phyloP scores from a whole-genome alignment of 2,113 vertebrate genomes.

The Cinclus mexicanus region DNA sequence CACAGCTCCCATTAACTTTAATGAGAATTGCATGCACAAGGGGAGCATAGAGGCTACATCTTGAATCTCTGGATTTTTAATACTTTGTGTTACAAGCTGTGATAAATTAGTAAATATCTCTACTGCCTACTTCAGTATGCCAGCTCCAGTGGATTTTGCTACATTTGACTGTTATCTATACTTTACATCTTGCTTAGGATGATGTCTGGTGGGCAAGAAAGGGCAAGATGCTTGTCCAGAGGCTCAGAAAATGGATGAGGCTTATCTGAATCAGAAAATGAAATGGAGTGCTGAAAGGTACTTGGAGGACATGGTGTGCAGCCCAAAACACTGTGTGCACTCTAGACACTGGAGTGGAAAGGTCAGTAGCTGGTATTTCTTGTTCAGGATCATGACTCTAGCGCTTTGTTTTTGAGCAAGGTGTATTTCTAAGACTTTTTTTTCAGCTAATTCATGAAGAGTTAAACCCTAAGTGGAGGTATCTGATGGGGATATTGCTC shows the following conservation, averaged over 20 bases:
- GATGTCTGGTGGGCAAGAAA: neutral
- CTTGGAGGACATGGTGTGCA: neutral
- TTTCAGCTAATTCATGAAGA: neutral
- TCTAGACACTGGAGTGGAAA: neutral
- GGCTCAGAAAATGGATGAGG: neutral
- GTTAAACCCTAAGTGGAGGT: neutral
- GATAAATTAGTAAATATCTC: neutral
- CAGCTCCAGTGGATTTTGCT: neutral
- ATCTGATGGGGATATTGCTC: neutral
- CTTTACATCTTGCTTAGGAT: neutral
- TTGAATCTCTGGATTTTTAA: neutral
- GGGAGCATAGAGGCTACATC: neutral
- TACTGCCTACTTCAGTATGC: neutral
- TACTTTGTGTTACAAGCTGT: neutral
- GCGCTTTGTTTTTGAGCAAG: neutral
- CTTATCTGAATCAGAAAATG: neutral
- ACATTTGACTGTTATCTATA: neutral
- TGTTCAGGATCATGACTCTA: neutral
- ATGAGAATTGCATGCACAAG: neutral
- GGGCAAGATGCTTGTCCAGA: neutral
- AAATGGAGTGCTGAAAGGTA: neutral
- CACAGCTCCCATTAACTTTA: slow-evolving; percentile 13
- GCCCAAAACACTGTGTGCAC: neutral
- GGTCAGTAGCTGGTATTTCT: neutral
- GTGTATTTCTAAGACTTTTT: neutral